These are phyloP conservation scores for Gobius niger DNA, from an alignment of 2,113 vertebrate species.

Conservation along the genomic window DNA sequence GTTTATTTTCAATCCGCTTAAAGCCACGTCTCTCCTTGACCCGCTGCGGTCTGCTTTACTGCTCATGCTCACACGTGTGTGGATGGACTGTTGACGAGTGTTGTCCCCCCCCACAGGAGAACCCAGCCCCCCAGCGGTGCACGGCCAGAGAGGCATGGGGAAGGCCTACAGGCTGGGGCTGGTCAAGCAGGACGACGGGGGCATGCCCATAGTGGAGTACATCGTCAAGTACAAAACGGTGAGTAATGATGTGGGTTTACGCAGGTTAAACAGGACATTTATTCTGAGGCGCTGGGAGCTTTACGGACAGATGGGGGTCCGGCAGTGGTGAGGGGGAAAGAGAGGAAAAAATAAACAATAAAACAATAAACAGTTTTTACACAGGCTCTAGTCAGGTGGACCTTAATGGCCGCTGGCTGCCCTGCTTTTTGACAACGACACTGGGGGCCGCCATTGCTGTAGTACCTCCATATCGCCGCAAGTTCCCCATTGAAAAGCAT, in stretches of 20 bases:
- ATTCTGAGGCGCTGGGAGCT: not conserved
- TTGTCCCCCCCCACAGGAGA: slow-evolving; percentile 80
- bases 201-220: slow-evolving; percentile 95
- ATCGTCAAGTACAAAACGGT: slow-evolving; percentile 97
- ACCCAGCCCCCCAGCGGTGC: slow-evolving; percentile 93
- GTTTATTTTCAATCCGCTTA: slow-evolving; percentile 43
- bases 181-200: slow-evolving; percentile 96
- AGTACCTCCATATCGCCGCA: no score
- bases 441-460: no score
- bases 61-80: not conserved
- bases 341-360: no score
- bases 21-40: slow-evolving; percentile 43
- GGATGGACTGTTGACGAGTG: not conserved
- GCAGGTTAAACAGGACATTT: not conserved
- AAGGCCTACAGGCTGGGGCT: slow-evolving; percentile 93
- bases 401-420: no score
- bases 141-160: slow-evolving; percentile 90
- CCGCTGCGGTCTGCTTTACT: slow-evolving; percentile 28
- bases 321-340: not conserved
- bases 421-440: no score
- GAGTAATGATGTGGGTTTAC: slow-evolving; percentile 66
- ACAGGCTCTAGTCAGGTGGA: no score
- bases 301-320: not conserved
- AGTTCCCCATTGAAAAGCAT: no score
- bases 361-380: no score